Base-by-base conservation (phyloP, 2,888 invertebrate species). In the Orgyia antiqua region DNA sequence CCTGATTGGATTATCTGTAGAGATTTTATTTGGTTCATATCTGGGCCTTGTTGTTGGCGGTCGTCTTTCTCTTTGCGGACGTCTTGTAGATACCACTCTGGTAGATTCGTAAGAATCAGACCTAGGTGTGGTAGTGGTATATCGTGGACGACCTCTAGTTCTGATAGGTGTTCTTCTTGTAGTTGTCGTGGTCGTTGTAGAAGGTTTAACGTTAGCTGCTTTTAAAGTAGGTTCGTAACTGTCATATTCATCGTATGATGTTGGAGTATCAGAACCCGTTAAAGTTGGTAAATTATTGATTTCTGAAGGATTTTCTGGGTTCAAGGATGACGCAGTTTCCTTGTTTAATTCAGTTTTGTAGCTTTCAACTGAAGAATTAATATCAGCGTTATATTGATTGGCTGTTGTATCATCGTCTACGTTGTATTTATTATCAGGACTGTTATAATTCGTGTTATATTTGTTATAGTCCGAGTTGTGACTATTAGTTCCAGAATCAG, bases 41-140 rank as follows among this genome's bases (percentile, higher is more conserved):
- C 59, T 66, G 18, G 68, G 44, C 51, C 73, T 72, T 3, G 61
- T 42, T 3, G 79, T 68, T 31, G 73, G 39, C 8, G 88, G 89
- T 48, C 78, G 83, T 33, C 89, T 79, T 44, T 89, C 88, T 42
- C 89, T 80, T 21, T 80, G 54, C 19, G 89, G 83, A 15, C 84
- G 87, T 27, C 89, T 76, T 9, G 88, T 88, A 2, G 71, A 58
- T 7, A 69, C 45, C 13, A 74, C 58, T 41, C 74, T 82, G 17
- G 68, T 71, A 27, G 73, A 70, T 57, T 87, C 82, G 34, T 66
- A 64, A n/a, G 74, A 72, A 33, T 84, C 77, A 43, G 73, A 41
- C 57, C 68, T 74, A n/a, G 65, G 52, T n/a, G 71, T 68, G 6
- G 78, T 68, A 5, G 80, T 77, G 6, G 80, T 77, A 45, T 87